Conservation (phyloP, 2,888 invertebrate species). For the Scaptodrosophila latifasciaeformis region DNA sequence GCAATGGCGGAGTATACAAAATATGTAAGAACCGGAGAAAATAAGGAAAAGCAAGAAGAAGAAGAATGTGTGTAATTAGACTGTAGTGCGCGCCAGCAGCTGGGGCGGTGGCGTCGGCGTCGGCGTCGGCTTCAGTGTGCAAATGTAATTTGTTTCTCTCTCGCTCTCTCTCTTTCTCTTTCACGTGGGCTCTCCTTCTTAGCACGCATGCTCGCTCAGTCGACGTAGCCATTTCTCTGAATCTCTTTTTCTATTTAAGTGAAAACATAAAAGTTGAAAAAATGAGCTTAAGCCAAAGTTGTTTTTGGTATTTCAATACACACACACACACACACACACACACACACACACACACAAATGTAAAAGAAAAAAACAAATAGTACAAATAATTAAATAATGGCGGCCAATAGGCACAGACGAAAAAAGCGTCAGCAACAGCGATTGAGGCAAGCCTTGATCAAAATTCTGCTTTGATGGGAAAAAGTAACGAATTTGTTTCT, state of each 20-base stretch:
- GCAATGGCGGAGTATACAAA: slow-evolving; percentile 41
- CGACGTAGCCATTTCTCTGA: too few relatives aligned
- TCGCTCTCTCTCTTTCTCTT: too few relatives aligned
- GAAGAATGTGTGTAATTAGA: slow-evolving; percentile 58
- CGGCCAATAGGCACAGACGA: not conserved
- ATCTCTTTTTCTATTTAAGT: too few relatives aligned
- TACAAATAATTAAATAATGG: not conserved
- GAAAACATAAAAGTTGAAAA: slow-evolving; percentile 10
- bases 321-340: too few relatives aligned
- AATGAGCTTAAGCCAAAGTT: not conserved
- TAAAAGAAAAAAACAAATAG: not conserved
- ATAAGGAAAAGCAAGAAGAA: slow-evolving; percentile 27
- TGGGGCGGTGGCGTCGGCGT: too few relatives aligned
- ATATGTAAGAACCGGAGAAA: slow-evolving; percentile 45
- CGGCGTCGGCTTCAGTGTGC: too few relatives aligned
- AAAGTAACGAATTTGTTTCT: slow-evolving; percentile 3
- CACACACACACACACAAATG: too few relatives aligned
- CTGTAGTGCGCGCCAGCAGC: slow-evolving; percentile 65
- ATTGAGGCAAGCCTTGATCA: too few relatives aligned
- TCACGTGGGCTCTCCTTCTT: too few relatives aligned
- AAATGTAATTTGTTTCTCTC: too few relatives aligned
- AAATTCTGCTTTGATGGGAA: not conserved
- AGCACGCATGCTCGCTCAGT: too few relatives aligned
- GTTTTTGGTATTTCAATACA: too few relatives aligned
- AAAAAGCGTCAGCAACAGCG: not conserved